Percentiles rank a stretch among this genome's conserved stretches.
Evolutionary conservation across 2,113 vertebrate genomes (phyloP).

Genomic region (Poecilia latipinna): DNA sequence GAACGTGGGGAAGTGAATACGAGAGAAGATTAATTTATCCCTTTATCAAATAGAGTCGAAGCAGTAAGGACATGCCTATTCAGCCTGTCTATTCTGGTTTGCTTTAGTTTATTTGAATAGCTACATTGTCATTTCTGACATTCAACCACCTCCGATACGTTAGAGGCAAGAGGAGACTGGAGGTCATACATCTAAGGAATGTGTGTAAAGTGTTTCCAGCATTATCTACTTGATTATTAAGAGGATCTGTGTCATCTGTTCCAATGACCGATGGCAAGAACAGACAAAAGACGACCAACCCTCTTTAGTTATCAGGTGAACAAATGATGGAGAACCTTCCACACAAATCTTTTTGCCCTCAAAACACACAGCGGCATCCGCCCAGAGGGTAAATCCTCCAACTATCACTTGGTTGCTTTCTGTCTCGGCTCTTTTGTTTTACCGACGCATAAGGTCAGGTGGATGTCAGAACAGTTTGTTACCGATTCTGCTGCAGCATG

Average conservation of each 20-base stretch:
- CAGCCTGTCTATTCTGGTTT: neutral
- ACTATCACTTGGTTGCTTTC: neutral
- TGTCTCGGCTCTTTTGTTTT: constrained; percentile 11
- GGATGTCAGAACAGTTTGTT: constrained; percentile 31
- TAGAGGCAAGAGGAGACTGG: too few relatives aligned
- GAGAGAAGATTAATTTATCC: too few relatives aligned
- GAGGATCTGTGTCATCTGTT: neutral
- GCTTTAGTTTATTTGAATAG: neutral
- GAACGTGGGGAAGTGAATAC: too few relatives aligned
- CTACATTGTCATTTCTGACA: neutral
- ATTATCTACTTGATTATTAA: neutral
- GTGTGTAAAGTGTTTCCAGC: too few relatives aligned
- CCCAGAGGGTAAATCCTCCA: constrained; percentile 2
- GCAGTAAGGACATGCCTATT: neutral
- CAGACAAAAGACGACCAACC: neutral
- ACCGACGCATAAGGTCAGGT: constrained; percentile 22
- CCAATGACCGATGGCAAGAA: neutral
- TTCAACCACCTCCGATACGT: neutral
- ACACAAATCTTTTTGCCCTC: neutral
- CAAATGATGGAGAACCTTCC: neutral
- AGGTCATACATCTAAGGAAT: neutral
- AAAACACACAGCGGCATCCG: neutral
- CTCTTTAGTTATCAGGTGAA: neutral
- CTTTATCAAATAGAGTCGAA: neutral
- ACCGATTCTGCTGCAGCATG: neutral